Conservation (phyloP, 2,888 invertebrate genomes). For the Panzeria rudis region DNA sequence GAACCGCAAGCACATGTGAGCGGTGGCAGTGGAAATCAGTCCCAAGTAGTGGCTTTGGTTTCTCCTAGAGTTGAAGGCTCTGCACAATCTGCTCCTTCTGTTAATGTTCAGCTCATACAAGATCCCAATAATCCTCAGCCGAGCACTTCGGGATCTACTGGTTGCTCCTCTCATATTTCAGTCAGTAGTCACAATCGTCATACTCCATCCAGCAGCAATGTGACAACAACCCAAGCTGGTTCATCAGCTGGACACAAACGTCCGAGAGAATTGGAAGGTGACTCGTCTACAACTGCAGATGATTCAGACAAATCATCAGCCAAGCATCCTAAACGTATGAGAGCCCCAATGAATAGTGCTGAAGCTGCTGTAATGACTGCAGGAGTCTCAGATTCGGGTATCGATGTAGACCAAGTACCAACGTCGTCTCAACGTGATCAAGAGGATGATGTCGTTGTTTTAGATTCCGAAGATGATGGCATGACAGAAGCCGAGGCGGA, state of each 20-base stretch:
- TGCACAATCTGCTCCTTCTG: slow-evolving; percentile 77
- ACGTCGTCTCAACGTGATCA: slow-evolving; percentile 94
- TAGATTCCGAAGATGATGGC: slow-evolving; percentile 88
- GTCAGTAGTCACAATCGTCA: slow-evolving; percentile 84
- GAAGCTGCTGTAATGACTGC: slow-evolving; percentile 80
- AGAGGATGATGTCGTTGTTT: slow-evolving; percentile 92
- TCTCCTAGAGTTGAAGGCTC: slow-evolving; percentile 88
- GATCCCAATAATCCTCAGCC: slow-evolving; percentile 82
- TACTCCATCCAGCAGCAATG: slow-evolving; percentile 87
- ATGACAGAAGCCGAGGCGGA: slow-evolving; percentile 84
- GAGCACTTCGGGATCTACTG: slow-evolving; percentile 82
- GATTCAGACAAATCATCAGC: slow-evolving; percentile 81
- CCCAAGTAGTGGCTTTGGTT: slow-evolving; percentile 89
- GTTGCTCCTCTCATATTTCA: slow-evolving; percentile 80
- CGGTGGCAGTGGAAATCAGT: slow-evolving; percentile 82
- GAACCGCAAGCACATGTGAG: slow-evolving; percentile 80
- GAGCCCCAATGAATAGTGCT: slow-evolving; percentile 79
- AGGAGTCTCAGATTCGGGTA: slow-evolving; percentile 86
- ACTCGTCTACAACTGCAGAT: slow-evolving; percentile 84
- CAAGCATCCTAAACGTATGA: slow-evolving; percentile 81
- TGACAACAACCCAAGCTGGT: slow-evolving; percentile 87
- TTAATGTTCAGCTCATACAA: slow-evolving; percentile 78
- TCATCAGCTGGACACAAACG: slow-evolving; percentile 84
- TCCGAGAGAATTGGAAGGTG: slow-evolving; percentile 86
- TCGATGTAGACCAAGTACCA: slow-evolving; percentile 91